Evolutionary conservation across 1,140 invertebrate species (phyloP).

Genomic region (Drosophila sturtevanti): DNA sequence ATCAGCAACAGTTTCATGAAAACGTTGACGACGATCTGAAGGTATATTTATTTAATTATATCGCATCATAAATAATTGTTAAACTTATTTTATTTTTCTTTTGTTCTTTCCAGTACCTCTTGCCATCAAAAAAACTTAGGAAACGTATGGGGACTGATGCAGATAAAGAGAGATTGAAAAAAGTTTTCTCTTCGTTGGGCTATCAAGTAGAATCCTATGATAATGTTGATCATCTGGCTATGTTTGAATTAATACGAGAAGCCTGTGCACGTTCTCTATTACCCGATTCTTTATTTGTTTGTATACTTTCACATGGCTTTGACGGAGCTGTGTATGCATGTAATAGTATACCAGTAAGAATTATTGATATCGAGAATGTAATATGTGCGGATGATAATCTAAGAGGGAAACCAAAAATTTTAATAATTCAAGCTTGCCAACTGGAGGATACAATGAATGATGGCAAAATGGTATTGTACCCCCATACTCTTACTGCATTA

Average conservation of each 20-base stretch:
- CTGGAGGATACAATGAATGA: constrained; percentile 19
- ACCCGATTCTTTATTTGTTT: constrained; percentile 73
- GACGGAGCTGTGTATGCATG: constrained; percentile 67
- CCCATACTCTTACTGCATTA: too few species aligned
- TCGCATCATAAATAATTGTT: too few species aligned
- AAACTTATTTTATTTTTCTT: background rate
- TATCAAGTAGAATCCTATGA: constrained; percentile 52
- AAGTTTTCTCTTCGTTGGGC: constrained; percentile 65
- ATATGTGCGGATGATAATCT: constrained; percentile 52
- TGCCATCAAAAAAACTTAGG: constrained; percentile 25
- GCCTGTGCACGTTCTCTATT: constrained; percentile 44
- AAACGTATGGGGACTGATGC: constrained; percentile 65
- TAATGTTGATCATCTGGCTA: constrained; percentile 60
- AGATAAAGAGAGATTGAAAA: constrained; percentile 43
- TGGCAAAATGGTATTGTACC: constrained; percentile 20
- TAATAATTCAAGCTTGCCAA: constrained; percentile 79
- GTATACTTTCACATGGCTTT: constrained; percentile 74
- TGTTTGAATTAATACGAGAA: constrained; percentile 52
- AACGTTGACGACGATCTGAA: constrained; percentile 25
- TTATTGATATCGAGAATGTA: constrained; percentile 64
- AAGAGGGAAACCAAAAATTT: constrained; percentile 64
- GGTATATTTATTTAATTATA: constrained; percentile 27
- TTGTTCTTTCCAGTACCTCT: constrained; percentile 20
- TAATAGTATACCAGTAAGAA: constrained; percentile 68
- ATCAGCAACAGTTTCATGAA: constrained; percentile 65